Percentiles rank a stretch among this genome's conserved stretches.
phyloP scores from a whole-genome alignment of 2,797 vertebrate genomes.

The Dallia pectoralis region DNA sequence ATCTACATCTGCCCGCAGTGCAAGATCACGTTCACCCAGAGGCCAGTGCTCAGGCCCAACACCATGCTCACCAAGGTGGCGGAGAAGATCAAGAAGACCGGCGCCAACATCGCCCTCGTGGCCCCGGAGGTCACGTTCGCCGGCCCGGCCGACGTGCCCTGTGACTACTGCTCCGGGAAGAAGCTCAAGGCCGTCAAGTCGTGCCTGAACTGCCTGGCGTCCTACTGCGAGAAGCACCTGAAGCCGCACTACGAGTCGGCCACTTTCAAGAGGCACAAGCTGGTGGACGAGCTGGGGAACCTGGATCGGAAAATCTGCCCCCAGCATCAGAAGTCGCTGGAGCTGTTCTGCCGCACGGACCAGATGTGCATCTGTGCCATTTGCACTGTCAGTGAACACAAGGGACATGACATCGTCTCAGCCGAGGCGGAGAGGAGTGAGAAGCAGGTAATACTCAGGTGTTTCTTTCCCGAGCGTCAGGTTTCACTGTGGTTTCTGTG shows the following conservation, averaged over 20 bases:
- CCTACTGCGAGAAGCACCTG: conserved; percentile 79
- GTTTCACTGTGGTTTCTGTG: not conserved
- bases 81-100: conserved; percentile 78
- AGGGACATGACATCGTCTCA: conserved; percentile 71
- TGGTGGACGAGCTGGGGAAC: conserved; percentile 77
- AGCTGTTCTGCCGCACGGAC: conserved; percentile 78
- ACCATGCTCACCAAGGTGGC: conserved; percentile 81
- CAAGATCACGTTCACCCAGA: conserved; percentile 79
- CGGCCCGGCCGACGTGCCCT: conserved; percentile 68
- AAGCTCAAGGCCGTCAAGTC: conserved; percentile 78
- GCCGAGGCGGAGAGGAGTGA: conserved; percentile 72
- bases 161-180: conserved; percentile 76
- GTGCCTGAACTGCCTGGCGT: conserved; percentile 79
- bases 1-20: conserved; percentile 84
- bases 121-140: conserved; percentile 57
- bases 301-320: conserved; percentile 76
- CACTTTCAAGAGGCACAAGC: conserved; percentile 76
- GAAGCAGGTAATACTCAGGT: conserved; percentile 68
- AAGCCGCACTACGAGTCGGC: conserved; percentile 76
- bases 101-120: conserved; percentile 60
- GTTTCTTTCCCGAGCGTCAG: not conserved
- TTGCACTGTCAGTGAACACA: conserved; percentile 77
- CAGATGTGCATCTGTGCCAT: conserved; percentile 78
- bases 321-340: conserved; percentile 76
- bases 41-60: conserved; percentile 81